These are phyloP conservation scores for Phoeniculus purpureus DNA, from an alignment of 2,797 vertebrate genomes.

Conservation along the genomic window DNA sequence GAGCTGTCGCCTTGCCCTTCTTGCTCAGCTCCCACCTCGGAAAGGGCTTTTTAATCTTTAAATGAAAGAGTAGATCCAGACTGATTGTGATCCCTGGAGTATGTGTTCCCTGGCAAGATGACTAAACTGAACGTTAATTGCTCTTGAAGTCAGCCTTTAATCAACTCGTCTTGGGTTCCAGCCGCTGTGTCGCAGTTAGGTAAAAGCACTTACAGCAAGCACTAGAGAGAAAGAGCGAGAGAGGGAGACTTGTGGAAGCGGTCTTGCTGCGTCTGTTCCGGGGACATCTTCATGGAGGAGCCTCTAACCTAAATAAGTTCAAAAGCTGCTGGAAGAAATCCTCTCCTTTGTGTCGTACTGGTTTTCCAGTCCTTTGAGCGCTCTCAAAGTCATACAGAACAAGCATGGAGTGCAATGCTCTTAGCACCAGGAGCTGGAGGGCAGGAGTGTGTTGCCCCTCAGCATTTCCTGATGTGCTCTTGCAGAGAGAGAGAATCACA, in stretches of 20 bases:
- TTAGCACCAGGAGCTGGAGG: background rate
- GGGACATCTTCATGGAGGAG: background rate
- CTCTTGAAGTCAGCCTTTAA: conserved; percentile 54
- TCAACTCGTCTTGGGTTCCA: conserved; percentile 31
- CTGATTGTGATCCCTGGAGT: conserved; percentile 29
- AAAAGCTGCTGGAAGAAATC: background rate
- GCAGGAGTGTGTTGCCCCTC: background rate
- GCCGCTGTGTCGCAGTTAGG: background rate
- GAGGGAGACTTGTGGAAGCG: background rate
- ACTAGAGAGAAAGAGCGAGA: background rate
- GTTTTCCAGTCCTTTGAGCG: background rate
- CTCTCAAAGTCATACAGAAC: background rate
- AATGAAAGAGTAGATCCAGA: conserved; percentile 23
- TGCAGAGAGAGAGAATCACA: too few species aligned
- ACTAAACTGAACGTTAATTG: conserved; percentile 59
- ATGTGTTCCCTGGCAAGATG: conserved; percentile 35
- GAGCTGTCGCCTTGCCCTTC: background rate
- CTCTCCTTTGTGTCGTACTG: background rate
- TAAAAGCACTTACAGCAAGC: conserved; percentile 19
- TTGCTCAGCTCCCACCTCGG: background rate
- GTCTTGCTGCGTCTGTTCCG: background rate
- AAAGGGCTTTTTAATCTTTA: conserved; percentile 46
- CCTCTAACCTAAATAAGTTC: background rate
- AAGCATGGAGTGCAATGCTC: background rate
- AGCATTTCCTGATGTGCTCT: background rate